These are phyloP conservation scores for Ladona fulva DNA, from an alignment of 1,140 invertebrate species.

Conservation along the genomic window DNA sequence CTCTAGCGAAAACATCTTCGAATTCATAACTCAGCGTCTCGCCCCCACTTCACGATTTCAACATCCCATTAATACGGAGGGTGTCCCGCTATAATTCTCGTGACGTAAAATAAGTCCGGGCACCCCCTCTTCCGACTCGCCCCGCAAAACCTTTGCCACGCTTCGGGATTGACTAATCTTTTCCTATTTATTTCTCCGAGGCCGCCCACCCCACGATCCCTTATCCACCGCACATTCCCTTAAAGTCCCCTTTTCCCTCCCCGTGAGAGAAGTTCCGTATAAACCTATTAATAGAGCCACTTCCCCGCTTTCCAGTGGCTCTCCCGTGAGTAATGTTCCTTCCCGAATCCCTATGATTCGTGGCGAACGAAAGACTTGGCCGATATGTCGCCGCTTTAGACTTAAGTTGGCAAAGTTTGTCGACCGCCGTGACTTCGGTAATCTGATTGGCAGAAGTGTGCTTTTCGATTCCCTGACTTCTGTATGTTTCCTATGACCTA, in stretches of 20 bases:
- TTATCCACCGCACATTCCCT: neutral
- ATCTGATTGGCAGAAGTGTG: neutral
- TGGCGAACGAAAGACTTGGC: neutral
- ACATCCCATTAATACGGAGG: conserved; percentile 3
- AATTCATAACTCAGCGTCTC: neutral
- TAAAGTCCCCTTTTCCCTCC: neutral
- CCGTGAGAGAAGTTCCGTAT: neutral
- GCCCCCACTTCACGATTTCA: neutral
- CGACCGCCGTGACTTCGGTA: neutral
- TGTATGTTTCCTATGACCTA: too few relatives aligned
- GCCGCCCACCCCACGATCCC: neutral
- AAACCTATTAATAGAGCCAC: neutral
- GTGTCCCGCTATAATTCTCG: conserved; percentile 2
- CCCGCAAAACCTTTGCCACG: neutral
- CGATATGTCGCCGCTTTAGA: neutral
- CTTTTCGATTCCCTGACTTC: neutral
- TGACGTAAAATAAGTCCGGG: neutral
- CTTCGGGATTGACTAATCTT: neutral
- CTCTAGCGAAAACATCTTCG: too few relatives aligned
- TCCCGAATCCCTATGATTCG: neutral
- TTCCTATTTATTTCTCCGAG: neutral
- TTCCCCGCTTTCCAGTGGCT: neutral
- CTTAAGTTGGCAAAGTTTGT: neutral
- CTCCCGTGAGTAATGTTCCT: neutral
- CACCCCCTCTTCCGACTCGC: neutral